These are phyloP conservation scores for Ammodytes marinus DNA, from an alignment of 2,113 vertebrate species.

Conservation along the genomic window DNA sequence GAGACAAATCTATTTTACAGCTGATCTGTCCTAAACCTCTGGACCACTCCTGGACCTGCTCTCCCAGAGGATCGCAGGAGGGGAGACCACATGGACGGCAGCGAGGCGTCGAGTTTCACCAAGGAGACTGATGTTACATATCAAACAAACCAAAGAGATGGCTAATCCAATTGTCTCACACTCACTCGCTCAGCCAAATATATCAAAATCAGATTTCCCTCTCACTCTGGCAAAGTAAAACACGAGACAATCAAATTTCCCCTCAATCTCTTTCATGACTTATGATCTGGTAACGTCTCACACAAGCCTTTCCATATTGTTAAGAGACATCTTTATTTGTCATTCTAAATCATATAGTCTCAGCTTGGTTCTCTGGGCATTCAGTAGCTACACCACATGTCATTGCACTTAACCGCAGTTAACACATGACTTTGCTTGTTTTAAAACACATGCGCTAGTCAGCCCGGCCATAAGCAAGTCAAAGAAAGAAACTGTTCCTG, in stretches of 20 bases:
- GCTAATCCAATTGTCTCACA: constrained; percentile 83
- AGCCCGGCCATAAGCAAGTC: background rate
- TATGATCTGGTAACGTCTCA: constrained; percentile 62
- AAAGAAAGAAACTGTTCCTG: constrained; percentile 31
- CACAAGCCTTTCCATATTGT: constrained; percentile 60
- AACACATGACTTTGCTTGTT: constrained; percentile 8
- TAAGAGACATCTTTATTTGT: constrained; percentile 69
- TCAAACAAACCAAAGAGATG: constrained; percentile 85
- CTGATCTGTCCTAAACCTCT: constrained; percentile 33
- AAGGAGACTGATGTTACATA: constrained; percentile 83
- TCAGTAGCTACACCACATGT: constrained; percentile 11
- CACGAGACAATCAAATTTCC: constrained; percentile 77
- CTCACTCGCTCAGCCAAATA: constrained; percentile 81
- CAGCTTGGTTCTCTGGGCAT: constrained; percentile 33
- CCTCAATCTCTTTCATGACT: constrained; percentile 69
- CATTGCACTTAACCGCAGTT: background rate
- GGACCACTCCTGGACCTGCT: constrained; percentile 43
- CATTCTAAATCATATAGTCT: constrained; percentile 49
- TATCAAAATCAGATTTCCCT: constrained; percentile 85
- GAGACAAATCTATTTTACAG: constrained; percentile 62
- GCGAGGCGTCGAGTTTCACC: constrained; percentile 78
- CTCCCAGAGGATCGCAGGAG: constrained; percentile 64
- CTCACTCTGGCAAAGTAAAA: constrained; percentile 82
- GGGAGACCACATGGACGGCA: constrained; percentile 66
- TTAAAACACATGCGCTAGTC: constrained; percentile 10